Evolutionary conservation across 2,888 invertebrate genomes (phyloP).

Genomic region (Phortica magna): DNA sequence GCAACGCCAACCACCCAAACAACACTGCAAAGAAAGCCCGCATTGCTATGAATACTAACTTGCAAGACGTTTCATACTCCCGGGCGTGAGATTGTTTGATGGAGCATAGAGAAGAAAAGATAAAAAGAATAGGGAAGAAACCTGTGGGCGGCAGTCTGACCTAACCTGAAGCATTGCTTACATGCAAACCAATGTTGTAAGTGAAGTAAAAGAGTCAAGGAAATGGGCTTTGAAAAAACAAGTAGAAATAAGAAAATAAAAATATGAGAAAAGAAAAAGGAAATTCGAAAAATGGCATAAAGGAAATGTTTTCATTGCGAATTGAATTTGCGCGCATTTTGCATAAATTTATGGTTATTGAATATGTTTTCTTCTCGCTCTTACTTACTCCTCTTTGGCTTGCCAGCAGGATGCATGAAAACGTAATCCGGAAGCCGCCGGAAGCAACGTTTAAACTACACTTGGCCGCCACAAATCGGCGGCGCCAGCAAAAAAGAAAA

Average conservation of each 20-base stretch:
- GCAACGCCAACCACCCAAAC: background rate
- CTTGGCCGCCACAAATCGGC: constrained; percentile 15
- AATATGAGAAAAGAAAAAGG: constrained; percentile 20
- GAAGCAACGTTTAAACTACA: constrained; percentile 19
- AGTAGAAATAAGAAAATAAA: constrained; percentile 31
- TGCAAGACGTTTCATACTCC: background rate
- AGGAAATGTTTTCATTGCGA: constrained; percentile 32
- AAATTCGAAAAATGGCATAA: constrained; percentile 13
- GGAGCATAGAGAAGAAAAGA: background rate
- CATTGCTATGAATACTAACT: background rate
- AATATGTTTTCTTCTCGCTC: constrained; percentile 46
- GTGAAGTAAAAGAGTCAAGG: background rate
- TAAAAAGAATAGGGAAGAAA: background rate
- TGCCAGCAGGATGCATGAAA: background rate
- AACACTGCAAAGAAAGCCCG: background rate
- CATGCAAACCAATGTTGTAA: background rate
- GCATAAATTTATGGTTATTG: constrained; percentile 63
- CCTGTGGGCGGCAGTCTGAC: background rate
- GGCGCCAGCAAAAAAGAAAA: background rate
- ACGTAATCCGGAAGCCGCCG: constrained; percentile 21
- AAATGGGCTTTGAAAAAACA: constrained; percentile 20
- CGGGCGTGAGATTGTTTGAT: background rate
- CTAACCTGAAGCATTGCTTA: background rate
- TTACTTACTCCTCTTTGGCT: background rate
- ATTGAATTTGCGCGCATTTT: constrained; percentile 56